A percentile compares a stretch with the other conserved stretches of the same genome.
Evolutionary conservation across 2,888 invertebrate genomes (phyloP).

Genomic region (Tetheella fluctuosa): DNA sequence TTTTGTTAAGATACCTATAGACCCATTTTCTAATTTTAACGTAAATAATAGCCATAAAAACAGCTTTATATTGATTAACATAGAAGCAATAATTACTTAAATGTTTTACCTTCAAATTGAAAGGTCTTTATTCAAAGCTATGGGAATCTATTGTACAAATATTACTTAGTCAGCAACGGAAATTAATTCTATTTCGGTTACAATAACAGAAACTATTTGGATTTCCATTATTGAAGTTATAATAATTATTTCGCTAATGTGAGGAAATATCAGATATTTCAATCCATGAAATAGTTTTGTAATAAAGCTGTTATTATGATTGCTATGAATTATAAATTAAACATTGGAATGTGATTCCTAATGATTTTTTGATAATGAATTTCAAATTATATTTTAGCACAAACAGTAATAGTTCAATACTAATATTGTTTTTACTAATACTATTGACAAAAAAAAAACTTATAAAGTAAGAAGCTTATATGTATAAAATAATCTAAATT

Average conservation of each 20-base stretch:
- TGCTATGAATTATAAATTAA: background rate
- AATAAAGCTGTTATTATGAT: background rate
- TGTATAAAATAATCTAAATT: too few species aligned
- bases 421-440: too few species aligned
- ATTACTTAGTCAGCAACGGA: background rate
- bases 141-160: background rate
- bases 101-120: too few species aligned
- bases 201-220: background rate
- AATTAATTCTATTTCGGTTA: background rate
- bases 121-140: background rate
- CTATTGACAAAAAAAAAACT: too few species aligned
- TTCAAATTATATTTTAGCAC: background rate
- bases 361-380: too few species aligned
- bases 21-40: background rate
- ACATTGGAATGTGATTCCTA: too few species aligned
- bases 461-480: too few species aligned
- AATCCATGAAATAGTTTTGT: background rate
- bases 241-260: background rate
- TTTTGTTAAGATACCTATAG: conserved; percentile 4
- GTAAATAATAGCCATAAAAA: too few species aligned
- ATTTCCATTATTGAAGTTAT: background rate
- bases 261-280: background rate
- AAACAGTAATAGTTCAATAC: too few species aligned
- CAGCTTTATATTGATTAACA: too few species aligned
- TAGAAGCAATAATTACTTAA: too few species aligned